Evolutionary conservation across 2,797 vertebrate species (phyloP).

Genomic region (Scarus forsteni): DNA sequence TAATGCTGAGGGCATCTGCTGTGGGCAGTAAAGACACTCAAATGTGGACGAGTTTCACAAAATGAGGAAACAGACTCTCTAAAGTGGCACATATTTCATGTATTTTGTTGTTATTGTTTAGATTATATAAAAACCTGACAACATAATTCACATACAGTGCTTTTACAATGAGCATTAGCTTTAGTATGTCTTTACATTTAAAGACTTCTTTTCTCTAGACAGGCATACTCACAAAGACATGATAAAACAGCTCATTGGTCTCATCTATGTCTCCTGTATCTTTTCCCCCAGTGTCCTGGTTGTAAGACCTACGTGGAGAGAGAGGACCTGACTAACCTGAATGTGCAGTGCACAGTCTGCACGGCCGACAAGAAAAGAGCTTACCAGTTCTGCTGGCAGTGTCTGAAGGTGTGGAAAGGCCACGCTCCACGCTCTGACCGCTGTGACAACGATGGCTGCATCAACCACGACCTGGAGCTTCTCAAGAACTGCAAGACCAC

Average conservation of each 20-base stretch:
- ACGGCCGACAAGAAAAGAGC: accelerated
- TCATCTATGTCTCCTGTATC: background rate
- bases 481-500: conserved; percentile 63
- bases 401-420: conserved; percentile 78
- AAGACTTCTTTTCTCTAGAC: too few species aligned
- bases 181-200: too few species aligned
- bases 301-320: conserved; percentile 76
- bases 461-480: conserved; percentile 62
- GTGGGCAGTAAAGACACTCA: too few species aligned
- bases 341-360: conserved; percentile 76
- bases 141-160: too few species aligned
- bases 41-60: too few species aligned
- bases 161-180: too few species aligned
- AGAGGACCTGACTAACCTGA: conserved; percentile 67
- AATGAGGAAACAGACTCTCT: too few species aligned
- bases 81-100: too few species aligned
- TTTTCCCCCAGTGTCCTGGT: conserved; percentile 73
- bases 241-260: background rate
- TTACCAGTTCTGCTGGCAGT: conserved; percentile 83
- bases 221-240: too few species aligned
- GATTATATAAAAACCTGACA: too few species aligned
- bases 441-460: conserved; percentile 75
- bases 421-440: conserved; percentile 53
- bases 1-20: too few species aligned
- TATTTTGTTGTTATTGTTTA: too few species aligned